A percentile compares a stretch with the other conserved stretches of the same genome.
Conservation (phyloP, 1,140 invertebrate genomes). For the Drosophila sproati region DNA sequence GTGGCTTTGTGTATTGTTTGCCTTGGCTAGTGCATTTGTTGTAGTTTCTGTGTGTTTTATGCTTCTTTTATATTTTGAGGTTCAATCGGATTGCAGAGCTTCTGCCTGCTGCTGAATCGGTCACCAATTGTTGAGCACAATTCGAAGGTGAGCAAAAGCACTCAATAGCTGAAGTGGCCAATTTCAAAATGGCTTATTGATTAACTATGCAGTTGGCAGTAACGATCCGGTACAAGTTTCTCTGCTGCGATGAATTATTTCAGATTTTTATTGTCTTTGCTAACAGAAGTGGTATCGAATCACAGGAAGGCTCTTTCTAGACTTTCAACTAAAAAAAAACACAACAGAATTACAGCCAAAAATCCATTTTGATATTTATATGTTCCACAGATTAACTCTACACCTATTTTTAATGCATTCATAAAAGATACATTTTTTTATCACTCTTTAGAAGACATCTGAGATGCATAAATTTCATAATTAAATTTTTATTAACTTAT, state of each 20-base stretch:
- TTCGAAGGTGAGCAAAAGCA: constrained; percentile 16
- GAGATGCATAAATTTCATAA: too few species aligned
- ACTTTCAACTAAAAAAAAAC: too few species aligned
- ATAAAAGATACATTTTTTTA: too few species aligned
- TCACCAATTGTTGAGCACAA: constrained; percentile 28
- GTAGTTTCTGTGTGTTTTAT: constrained; percentile 28
- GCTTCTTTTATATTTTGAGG: not conserved
- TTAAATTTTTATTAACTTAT: too few species aligned
- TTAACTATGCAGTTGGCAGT: constrained; percentile 20
- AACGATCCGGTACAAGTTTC: constrained; percentile 6
- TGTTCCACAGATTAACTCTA: too few species aligned
- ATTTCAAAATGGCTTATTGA: constrained; percentile 35
- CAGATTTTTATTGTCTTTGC: too few species aligned
- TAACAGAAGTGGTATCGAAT: too few species aligned
- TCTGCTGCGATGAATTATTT: not conserved
- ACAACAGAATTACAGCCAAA: too few species aligned
- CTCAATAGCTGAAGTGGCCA: constrained; percentile 24
- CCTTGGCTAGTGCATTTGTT: constrained; percentile 33
- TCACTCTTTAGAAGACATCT: too few species aligned
- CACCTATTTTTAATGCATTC: too few species aligned
- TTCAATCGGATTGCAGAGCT: constrained; percentile 25
- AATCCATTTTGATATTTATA: too few species aligned
- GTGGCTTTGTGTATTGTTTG: constrained; percentile 38
- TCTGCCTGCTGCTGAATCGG: constrained; percentile 22
- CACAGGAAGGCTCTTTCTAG: too few species aligned